phyloP scores from a whole-genome alignment of 1,140 invertebrate genomes.

The Drosophila setifemur region DNA sequence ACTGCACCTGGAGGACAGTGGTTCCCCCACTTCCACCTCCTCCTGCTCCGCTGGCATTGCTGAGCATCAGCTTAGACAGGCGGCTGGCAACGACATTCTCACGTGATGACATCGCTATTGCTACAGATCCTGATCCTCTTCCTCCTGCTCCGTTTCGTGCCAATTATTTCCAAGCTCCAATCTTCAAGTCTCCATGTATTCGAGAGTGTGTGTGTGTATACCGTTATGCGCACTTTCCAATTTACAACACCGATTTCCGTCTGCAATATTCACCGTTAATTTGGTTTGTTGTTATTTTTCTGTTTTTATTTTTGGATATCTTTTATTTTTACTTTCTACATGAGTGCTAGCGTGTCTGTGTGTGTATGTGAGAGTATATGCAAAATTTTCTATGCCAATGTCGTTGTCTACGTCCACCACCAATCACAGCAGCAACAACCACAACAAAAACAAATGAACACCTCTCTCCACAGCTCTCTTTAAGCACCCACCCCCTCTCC shows the following conservation, averaged over 20 bases:
- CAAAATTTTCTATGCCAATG: constrained; percentile 78
- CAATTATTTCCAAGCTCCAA: constrained; percentile 21
- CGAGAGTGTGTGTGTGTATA: constrained; percentile 22
- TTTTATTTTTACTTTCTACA: constrained; percentile 30
- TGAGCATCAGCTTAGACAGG: constrained; percentile 74
- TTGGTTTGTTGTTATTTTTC: constrained; percentile 13
- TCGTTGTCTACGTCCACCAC: constrained; percentile 29
- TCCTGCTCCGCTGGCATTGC: constrained; percentile 48
- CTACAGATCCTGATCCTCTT: constrained; percentile 30
- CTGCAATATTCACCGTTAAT: constrained; percentile 9
- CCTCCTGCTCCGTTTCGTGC: constrained; percentile 7
- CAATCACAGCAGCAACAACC: constrained; percentile 21
- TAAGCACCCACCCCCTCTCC: background rate
- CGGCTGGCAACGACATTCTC: constrained; percentile 74
- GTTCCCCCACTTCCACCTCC: constrained; percentile 16
- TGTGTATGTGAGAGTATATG: constrained; percentile 37
- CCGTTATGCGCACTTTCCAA: constrained; percentile 56
- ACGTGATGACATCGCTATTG: constrained; percentile 66
- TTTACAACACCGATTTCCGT: constrained; percentile 29
- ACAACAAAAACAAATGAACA: constrained; percentile 1
- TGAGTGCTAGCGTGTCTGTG: constrained; percentile 6
- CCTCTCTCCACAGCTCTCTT: background rate
- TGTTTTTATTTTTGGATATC: constrained; percentile 20
- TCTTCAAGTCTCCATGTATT: constrained; percentile 46
- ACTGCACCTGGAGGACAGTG: constrained; percentile 46